Base-by-base conservation (phyloP, 2,797 vertebrate species). In the Premnoplex brunnescens region DNA sequence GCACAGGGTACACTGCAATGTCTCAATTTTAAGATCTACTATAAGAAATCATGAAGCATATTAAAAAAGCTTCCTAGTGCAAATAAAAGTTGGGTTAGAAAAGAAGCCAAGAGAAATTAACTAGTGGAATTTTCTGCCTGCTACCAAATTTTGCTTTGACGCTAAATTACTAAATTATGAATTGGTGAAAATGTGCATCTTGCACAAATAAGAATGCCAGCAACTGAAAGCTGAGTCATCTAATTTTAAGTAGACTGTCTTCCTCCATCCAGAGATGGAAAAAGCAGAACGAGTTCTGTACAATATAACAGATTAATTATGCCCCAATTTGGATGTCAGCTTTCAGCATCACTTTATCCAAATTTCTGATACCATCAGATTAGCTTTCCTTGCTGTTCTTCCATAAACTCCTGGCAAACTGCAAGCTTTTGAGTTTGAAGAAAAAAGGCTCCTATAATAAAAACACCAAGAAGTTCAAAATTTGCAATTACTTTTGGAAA, bases 41-140 rank as follows among this genome's bases (percentile, higher is more conserved):
- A 1, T 43, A 85, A 74, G 82, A 91, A 89, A 88, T 43, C 77
- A 60, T 71, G 60, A 76, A 89, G 37, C 13, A 54, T 54, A 69
- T 76, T 76, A 32, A 79, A 91, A 89, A 86, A 41, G 12, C 27
- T 89, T 92, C 84, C 77, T 74, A 55, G 14, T 79, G 44, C 43
- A 93, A 95, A 84, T 84, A 81, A 36, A 82, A 30, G 27, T 32
- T 73, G 59, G 44, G 32, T 82, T 39, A 74, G 80, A 89, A 91
- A 72, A 85, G 43, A 74, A 79, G 88, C 63, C 92, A 94, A 89
- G 37, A 94, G 32, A 91, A 94, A 86, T 84, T 59, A 94, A 79
- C 48, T 19, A 76, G 71, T 49, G 77, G 80, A 94, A 88, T 91
- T 94, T 87, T 67, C n/a, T 87, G 34, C 39, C 63, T 86, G 44